Evolutionary conservation across 2,888 invertebrate genomes (phyloP), one percentile per base, ranked within the genome.

Genomic region (Dicroscelio sp.): DNA sequence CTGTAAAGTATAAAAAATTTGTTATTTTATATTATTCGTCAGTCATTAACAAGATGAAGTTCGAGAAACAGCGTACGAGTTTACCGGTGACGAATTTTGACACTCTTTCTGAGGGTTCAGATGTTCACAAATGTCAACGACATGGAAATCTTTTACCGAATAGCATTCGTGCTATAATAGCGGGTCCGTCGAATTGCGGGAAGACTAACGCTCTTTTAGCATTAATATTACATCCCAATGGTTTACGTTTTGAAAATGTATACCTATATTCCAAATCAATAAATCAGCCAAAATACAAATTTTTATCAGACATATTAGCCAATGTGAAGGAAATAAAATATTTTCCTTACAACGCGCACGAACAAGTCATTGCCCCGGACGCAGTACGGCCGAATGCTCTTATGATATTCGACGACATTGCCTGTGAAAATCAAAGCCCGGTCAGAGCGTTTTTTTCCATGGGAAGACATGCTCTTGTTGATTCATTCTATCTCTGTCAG

Each of bases 401-500:
- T 23, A 94, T 96, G 88, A 95, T 97, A 71, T 97, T 97, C 90
- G 96, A 96, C 92, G 96, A 96, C 94, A 94, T 96, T 27, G 94
- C 95, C 25, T 96, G 95, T 31, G 93, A 94, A 65, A 94, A 93
- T 30, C 94, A 94, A 48, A 79, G 93, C 58, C 73, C 90, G 20
- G 69, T 94, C 0, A 83, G 88, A 79, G 90, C 86, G 6, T 93
- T 91, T 78, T 94, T 93, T 63, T 89, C 92, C 12, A 92, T 91
- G 85, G 93, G 94, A 0, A 65, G 94, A 69, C 94, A 95, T 63
- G 83, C 82, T 30, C 73, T 79, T 33, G 94, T 96, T 20, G 96
- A 96, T 85, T 20, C 31, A 23, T 76, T 78, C 12, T 96, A 96
- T 94, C 25, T 92, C 0, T 83, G 83, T 85, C 93, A 93, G 95